Conservation (phyloP, 2,797 vertebrate species). For the Morus bassanus region DNA sequence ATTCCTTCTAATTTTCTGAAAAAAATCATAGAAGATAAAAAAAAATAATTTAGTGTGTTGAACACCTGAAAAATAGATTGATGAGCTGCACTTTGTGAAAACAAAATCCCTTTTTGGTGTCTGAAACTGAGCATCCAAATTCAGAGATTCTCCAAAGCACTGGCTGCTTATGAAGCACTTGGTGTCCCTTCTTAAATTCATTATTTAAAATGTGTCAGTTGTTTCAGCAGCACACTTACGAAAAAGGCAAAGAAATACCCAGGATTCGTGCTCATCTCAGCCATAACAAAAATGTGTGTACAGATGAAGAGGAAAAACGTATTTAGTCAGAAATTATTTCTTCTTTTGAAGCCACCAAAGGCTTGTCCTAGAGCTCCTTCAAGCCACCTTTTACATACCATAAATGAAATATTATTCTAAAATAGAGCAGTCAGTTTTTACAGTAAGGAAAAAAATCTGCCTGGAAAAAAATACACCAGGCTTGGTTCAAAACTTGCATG, state of each 20-base stretch:
- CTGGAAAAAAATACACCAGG: slow-evolving; percentile 44
- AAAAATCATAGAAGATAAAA: not conserved
- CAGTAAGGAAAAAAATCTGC: slow-evolving; percentile 49
- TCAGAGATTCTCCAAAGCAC: not conserved
- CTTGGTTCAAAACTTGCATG: slow-evolving; percentile 32
- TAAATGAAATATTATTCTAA: slow-evolving; percentile 24
- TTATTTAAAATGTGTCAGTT: not conserved
- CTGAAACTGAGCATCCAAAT: not conserved
- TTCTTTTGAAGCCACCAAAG: not conserved
- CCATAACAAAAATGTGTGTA: not conserved
- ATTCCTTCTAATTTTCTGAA: not conserved
- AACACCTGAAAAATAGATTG: not conserved
- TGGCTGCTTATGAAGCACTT: not conserved
- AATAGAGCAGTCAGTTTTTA: slow-evolving; percentile 39
- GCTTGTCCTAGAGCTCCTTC: not conserved
- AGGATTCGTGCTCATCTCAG: not conserved
- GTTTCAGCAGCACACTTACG: not conserved
- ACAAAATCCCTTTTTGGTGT: not conserved
- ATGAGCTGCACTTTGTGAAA: not conserved
- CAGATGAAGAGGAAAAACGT: not conserved
- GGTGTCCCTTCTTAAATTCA: not conserved
- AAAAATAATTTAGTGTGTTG: not conserved
- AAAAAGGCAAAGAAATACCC: not conserved
- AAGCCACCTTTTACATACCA: not conserved
- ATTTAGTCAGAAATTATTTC: not conserved